phyloP scores from a whole-genome alignment of 2,888 invertebrate genomes.

The Hipparchia sbordonii region DNA sequence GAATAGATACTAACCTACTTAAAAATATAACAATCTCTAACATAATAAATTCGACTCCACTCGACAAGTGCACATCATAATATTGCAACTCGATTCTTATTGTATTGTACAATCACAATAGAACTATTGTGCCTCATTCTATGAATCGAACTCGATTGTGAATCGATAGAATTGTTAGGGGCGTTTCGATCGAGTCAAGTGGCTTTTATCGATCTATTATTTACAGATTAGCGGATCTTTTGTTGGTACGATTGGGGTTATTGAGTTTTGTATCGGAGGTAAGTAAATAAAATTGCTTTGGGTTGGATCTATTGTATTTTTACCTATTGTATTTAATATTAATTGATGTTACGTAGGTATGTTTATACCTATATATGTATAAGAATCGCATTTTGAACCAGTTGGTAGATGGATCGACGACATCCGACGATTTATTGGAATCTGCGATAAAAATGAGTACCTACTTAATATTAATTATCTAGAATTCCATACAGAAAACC shows the following conservation, averaged over 20 bases:
- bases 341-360: not conserved
- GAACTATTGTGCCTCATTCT: conserved; percentile 27
- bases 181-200: conserved; percentile 68
- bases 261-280: conserved; percentile 37
- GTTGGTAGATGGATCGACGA: not conserved
- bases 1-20: not conserved
- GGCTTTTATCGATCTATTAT: conserved; percentile 47
- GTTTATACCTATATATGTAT: not conserved
- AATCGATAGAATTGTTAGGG: conserved; percentile 55
- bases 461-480: no score
- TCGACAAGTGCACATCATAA: conserved; percentile 39
- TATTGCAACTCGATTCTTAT: conserved; percentile 31
- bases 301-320: not conserved
- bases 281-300: conserved; percentile 22
- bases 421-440: no score
- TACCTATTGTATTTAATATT: not conserved
- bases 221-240: conserved; percentile 43
- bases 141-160: conserved; percentile 40
- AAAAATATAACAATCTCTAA: conserved; percentile 11
- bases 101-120: conserved; percentile 29
- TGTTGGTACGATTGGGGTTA: conserved; percentile 52
- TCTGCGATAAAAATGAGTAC: no score
- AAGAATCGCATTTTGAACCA: not conserved
- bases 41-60: conserved; percentile 11
- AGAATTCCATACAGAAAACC: no score